Conservation (phyloP, 1,140 invertebrate genomes). For the Aphaenogaster rudis region DNA sequence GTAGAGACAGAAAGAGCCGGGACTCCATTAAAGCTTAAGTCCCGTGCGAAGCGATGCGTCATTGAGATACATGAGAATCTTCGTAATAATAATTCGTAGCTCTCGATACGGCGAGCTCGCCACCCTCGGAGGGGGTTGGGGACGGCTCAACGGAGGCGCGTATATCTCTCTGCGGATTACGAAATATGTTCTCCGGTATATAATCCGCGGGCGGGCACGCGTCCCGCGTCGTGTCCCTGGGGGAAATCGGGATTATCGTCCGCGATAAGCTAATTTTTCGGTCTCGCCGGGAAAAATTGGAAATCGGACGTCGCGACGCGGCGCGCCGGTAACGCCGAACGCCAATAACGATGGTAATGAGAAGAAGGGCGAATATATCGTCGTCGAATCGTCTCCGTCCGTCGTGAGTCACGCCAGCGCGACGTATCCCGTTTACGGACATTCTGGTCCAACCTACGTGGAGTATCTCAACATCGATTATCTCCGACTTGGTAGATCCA, state of each 20-base stretch:
- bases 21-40: conserved; percentile 86
- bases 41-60: conserved; percentile 86
- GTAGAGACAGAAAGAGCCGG: conserved; percentile 20
- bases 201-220: conserved; percentile 81
- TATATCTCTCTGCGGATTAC: conserved; percentile 82
- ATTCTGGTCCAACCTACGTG: background rate
- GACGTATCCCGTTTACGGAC: background rate
- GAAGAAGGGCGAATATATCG: conserved; percentile 23
- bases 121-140: conserved; percentile 57
- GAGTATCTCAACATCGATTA: background rate
- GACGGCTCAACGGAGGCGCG: conserved; percentile 19
- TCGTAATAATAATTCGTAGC: conserved; percentile 83
- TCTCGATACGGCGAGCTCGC: conserved; percentile 37
- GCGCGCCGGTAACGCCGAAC: conserved; percentile 58
- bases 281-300: conserved; percentile 67
- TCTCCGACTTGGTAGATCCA: background rate
- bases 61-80: conserved; percentile 85
- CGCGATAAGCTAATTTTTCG: conserved; percentile 85
- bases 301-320: conserved; percentile 61
- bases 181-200: conserved; percentile 83
- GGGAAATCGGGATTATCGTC: conserved; percentile 82
- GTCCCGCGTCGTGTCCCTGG: conserved; percentile 71
- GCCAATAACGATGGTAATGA: conserved; percentile 73
- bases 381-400: conserved; percentile 9
- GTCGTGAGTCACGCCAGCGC: background rate